Base-by-base conservation (phyloP, 2,797 vertebrate genomes). In the Propithecus deckenii region DNA sequence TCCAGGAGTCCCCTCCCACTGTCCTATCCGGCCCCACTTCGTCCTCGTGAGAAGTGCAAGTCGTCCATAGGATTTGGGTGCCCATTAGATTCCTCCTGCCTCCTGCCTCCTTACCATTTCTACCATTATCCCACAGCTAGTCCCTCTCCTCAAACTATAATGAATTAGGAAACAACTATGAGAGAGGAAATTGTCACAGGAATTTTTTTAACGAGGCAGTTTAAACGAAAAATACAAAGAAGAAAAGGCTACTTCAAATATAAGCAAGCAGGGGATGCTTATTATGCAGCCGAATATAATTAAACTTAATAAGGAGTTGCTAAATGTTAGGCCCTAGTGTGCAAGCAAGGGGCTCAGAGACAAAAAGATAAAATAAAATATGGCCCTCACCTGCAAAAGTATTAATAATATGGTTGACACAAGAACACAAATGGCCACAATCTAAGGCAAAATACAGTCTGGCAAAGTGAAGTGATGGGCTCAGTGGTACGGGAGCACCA, bases 251-350 rank as follows among this genome's bases (percentile, higher is more conserved):
- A 69, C 65, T 14, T 65, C 83, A 93, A 95, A 94, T n/a, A 72
- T 11, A 74, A 28, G 41, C 28, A 91, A 96, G 79, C 69, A 87
- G 65, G 71, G 80, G 17, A 79, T n/a, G 94, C 18, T 89, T 63
- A 67, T 65, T 48, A 94, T 25, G 57, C 50, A 79, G 35, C 1
- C 57, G 69, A 80, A 86, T 32, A 30, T 48, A 65, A 65, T 32
- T 96, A 35, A 91, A 91, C 41, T 38, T 86, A 91, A 61, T 83
- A 93, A 92, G 67, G 35, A 91, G 28, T 86, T 93, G 75, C 43
- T 88, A 63, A 46, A 86, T 61, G 28, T 7, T 76, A 15, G 25
- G 63, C n/a, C 67, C 23, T 71, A 30, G 25, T 80, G 18, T 67
- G 17, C 20, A 95, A 55, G 35, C 43, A 83, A 92, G 2, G 5